Conservation (phyloP, 2,113 vertebrate species). For the Sander vitreus region DNA sequence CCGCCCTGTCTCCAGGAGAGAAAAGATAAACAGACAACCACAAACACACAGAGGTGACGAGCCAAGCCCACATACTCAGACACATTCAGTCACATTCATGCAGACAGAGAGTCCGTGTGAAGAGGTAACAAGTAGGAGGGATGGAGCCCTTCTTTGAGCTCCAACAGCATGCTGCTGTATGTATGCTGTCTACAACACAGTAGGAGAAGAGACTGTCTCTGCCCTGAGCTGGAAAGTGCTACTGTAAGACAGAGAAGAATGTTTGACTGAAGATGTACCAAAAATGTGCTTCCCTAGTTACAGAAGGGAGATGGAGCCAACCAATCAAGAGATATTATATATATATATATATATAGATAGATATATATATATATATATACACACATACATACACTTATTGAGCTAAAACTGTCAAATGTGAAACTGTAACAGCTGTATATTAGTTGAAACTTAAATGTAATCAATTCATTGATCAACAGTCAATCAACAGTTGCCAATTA, state of each 20-base stretch:
- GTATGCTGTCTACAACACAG: constrained; percentile 6
- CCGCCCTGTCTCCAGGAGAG: constrained; percentile 12
- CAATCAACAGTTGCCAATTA: not conserved
- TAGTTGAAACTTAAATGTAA: too few relatives aligned
- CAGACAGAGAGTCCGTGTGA: constrained; percentile 47
- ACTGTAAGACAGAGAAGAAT: constrained; percentile 18
- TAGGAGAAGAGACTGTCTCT: constrained; percentile 11
- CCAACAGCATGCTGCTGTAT: constrained; percentile 13
- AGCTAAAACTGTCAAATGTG: not conserved
- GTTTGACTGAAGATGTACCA: not conserved
- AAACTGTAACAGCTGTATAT: not conserved
- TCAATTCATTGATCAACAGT: too few relatives aligned
- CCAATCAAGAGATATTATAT: too few relatives aligned
- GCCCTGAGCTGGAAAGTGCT: not conserved
- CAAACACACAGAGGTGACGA: constrained; percentile 37
- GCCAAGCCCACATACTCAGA: constrained; percentile 60
- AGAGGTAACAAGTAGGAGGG: constrained; percentile 50
- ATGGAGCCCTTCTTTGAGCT: constrained; percentile 38
- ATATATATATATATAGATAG: too few relatives aligned
- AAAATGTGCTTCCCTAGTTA: not conserved
- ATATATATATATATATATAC: not conserved
- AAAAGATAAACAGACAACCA: constrained; percentile 41
- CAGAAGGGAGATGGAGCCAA: not conserved
- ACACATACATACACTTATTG: not conserved
- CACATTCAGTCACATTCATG: constrained; percentile 20